A percentile compares a stretch with the other conserved stretches of the same genome.
Evolutionary conservation across 2,888 invertebrate species (phyloP).

Genomic region (Terebella lapidaria): DNA sequence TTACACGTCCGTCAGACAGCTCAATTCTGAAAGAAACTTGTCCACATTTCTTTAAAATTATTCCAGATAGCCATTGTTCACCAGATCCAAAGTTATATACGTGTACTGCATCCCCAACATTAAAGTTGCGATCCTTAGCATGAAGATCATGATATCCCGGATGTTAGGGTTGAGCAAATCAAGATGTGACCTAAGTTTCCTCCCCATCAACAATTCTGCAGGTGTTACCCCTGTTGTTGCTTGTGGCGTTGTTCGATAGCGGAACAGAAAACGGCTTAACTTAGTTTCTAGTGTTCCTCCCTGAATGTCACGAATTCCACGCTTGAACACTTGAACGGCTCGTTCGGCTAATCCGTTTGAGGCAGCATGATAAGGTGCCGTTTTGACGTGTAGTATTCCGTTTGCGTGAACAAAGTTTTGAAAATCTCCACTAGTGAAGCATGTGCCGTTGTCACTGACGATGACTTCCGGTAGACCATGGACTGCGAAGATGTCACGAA

Average conservation of each 20-base stretch:
- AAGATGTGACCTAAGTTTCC: background rate
- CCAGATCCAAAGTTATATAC: background rate
- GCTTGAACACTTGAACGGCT: background rate
- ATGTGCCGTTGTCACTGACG: conserved; percentile 1
- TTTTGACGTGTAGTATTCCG: too few species aligned
- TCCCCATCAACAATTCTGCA: background rate
- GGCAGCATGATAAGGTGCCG: too few species aligned
- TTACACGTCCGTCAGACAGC: background rate
- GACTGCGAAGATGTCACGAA: background rate
- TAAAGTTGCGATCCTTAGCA: too few species aligned
- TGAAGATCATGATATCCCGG: too few species aligned
- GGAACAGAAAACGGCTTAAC: too few species aligned
- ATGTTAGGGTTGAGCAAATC: too few species aligned
- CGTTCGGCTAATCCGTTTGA: background rate
- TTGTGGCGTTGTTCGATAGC: background rate
- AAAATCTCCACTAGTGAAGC: background rate
- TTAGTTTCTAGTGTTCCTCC: too few species aligned
- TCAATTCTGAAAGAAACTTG: background rate
- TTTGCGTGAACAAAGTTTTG: too few species aligned
- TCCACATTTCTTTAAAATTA: background rate
- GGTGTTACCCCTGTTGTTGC: background rate
- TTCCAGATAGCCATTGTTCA: background rate
- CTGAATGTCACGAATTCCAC: background rate
- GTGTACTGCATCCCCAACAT: too few species aligned
- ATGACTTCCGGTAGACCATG: conserved; percentile 1